Conservation (phyloP, 2,888 invertebrate species). For the Kryphioiulus occultus region DNA sequence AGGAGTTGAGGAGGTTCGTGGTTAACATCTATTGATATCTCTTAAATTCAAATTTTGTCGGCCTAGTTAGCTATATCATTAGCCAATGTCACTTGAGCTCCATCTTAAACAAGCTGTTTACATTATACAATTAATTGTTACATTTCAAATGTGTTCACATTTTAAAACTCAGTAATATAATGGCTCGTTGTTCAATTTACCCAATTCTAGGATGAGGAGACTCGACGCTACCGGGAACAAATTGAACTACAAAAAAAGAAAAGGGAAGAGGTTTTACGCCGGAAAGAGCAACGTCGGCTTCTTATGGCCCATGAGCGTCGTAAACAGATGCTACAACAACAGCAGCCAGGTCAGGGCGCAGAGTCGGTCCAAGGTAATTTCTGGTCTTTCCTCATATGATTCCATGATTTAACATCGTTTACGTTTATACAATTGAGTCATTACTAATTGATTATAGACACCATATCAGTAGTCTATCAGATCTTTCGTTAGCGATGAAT, state of each 20-base stretch:
- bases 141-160: no score
- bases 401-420: no score
- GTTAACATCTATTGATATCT: not conserved
- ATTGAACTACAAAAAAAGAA: constrained; percentile 46
- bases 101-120: no score
- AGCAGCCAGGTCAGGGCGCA: not conserved
- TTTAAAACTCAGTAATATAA: no score
- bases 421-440: no score
- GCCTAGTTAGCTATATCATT: no score
- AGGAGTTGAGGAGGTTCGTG: not conserved
- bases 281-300: constrained; percentile 29
- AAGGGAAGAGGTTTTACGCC: constrained; percentile 38
- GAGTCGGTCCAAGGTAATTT: not conserved
- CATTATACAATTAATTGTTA: no score
- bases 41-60: not conserved
- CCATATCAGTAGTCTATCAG: no score
- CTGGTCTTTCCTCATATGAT: not conserved
- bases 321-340: constrained; percentile 24
- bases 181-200: no score
- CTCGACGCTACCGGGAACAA: constrained; percentile 6
- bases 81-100: no score
- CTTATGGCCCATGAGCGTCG: constrained; percentile 41
- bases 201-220: constrained; percentile 39
- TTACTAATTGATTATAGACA: no score
- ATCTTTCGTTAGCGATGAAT: no score